Base-by-base conservation (phyloP, 1,140 invertebrate genomes). In the Pogonognathellus flavescens region DNA sequence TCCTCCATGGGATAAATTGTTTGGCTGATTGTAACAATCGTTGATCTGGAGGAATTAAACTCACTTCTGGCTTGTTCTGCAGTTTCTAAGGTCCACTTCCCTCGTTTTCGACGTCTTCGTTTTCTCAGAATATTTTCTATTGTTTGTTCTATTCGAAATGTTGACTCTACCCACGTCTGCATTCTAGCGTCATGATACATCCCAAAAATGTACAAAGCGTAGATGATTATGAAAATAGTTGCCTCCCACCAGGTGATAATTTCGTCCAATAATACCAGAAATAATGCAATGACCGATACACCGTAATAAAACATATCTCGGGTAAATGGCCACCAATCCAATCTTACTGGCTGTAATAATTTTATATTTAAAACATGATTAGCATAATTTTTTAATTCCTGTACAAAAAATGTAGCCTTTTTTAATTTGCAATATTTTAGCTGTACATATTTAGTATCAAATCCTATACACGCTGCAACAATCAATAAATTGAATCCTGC, bases 401-500 rank as follows among this genome's bases (percentile, higher is more conserved):
- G 20, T 50, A 83, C 1, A 8, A 83, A 62, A 60, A 16, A 6
- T 1, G 8, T 16, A 62, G 18, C 11, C 25, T 9, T 18, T 49
- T 80, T 59, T n/a, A n/a, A n/a, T n/a, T n/a, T n/a, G n/a, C n/a
- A n/a, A n/a, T n/a, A n/a, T n/a, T n/a, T n/a, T n/a, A n/a, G n/a
- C 59, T 70, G 6, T 95, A 95, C 89, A 84, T 89, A 88, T 18
- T 95, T 95, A 25, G 95, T 94, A 85, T 95, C 94, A 22, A 98
- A 93, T 62, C 96, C 96, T 90, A 96, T 97, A 88, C 96, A 95
- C 50, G 96, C 96, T 50, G 96, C 95, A 6, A 98, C 96, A 70
- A 96, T 96, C 80, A 98, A 93, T 87, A 98, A 96, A 91, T 98
- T 98, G 91, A 98, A 98, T 4, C 97, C 96, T 0, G 97, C 96